phyloP scores from a whole-genome alignment of 2,888 invertebrate species.

The Drosophila emarginata region DNA sequence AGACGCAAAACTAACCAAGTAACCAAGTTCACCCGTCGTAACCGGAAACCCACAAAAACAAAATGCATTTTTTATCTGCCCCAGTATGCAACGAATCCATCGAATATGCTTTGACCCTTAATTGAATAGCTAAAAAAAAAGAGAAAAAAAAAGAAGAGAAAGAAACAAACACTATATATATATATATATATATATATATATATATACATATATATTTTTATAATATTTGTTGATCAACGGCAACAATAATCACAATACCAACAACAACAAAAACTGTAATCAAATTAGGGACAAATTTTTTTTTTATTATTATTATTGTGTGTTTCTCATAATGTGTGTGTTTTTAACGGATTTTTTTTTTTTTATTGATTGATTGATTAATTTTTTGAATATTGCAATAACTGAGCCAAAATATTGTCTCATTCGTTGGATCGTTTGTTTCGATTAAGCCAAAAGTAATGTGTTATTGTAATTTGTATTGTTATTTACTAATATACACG shows the following conservation, averaged over 20 bases:
- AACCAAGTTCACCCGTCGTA: conserved; percentile 21
- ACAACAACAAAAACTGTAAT: conserved; percentile 56
- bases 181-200: conserved; percentile 35
- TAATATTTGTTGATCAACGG: conserved; percentile 68
- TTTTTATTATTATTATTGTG: background rate
- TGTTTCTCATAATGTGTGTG: conserved; percentile 17
- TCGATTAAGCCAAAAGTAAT: conserved; percentile 76
- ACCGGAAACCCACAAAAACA: conserved; percentile 32
- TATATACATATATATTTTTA: conserved; percentile 61
- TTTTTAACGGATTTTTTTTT: conserved; percentile 56
- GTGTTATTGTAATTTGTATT: conserved; percentile 76
- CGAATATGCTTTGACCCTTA: conserved; percentile 39
- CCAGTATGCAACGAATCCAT: conserved; percentile 44
- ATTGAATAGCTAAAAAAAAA: conserved; percentile 35
- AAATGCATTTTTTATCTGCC: conserved; percentile 60
- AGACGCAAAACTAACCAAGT: conserved; percentile 20
- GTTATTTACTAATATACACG: conserved; percentile 62
- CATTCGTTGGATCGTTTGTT: conserved; percentile 54
- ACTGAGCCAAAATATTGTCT: conserved; percentile 51
- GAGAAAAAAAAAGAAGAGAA: conserved; percentile 18
- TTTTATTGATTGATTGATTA: background rate
- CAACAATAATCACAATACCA: conserved; percentile 30
- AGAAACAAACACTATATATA: conserved; percentile 24
- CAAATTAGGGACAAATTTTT: conserved; percentile 32
- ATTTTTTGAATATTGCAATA: conserved; percentile 44